Base-by-base conservation (phyloP, 2,113 vertebrate genomes). In the Xiphorhynchus elegans region DNA sequence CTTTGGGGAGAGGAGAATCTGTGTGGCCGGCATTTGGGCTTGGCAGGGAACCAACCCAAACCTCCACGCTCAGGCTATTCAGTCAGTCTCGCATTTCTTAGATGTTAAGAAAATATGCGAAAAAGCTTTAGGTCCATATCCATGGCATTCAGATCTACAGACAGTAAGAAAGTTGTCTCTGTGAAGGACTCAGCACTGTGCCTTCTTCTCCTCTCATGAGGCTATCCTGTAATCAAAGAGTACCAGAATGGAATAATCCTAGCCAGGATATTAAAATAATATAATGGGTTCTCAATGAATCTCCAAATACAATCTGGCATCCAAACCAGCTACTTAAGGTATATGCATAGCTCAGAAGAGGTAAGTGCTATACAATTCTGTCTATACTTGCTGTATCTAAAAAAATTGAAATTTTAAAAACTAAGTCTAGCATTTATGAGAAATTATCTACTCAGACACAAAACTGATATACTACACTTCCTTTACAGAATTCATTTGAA, bases 401-500 rank as follows among this genome's bases (percentile, higher is more conserved):
- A 63, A 66, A 83, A 87, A 56, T 10, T 7, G 2, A 14, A 64
- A 44, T 52, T 92, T 40, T 78, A 33, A 86, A 80, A 53, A 42
- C 37, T 18, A 12, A 9, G 9, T 18, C 47, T 70, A 39, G 24
- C 7, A 26, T 21, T 70, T 88, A 66, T 59, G 28, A 76, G 35
- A 89, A 73, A 87, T 50, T 0, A 82, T 77, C 49, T 64, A 60
- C 16, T 93, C 21, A n/a, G 58, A 42, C 13, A 29, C 24, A 68
- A 86, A 39, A 37, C 28, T 88, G n/a, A 53, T 60, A 53, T 25
- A 24, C 52, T 60, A 74, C 25, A n/a, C 82, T 91, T 84, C 17
- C 39, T 85, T 92, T 78, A 75, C 26, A 67, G 59, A 78, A 77
- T 95, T 81, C 9, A 66, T 72, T 89, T 76, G 25, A 93, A 93